These are phyloP conservation scores for Polylopha cassiicola DNA, from an alignment of 2,888 invertebrate genomes.

Conservation along the genomic window DNA sequence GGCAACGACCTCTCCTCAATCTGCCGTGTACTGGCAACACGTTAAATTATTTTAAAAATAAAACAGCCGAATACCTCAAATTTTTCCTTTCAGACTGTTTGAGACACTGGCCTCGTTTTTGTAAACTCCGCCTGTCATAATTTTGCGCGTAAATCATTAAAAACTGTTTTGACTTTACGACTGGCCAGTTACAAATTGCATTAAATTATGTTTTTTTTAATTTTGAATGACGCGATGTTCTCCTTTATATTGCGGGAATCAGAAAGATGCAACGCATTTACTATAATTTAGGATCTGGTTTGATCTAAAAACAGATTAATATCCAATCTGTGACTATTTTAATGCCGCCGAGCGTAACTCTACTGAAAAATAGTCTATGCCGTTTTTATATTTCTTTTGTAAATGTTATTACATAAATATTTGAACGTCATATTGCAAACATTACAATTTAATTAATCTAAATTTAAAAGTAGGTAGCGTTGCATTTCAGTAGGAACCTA, in stretches of 20 bases:
- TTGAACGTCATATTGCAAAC: conserved; percentile 3
- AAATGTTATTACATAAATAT: too few relatives aligned
- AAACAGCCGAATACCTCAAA: conserved; percentile 27
- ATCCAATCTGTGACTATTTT: too few relatives aligned
- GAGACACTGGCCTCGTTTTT: conserved; percentile 18
- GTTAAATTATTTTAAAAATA: conserved; percentile 33
- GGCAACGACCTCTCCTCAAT: conserved; percentile 54
- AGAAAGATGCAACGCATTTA: too few relatives aligned
- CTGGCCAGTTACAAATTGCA: conserved; percentile 12
- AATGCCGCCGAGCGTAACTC: too few relatives aligned
- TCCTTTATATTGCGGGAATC: too few relatives aligned
- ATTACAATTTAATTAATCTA: conserved; percentile 8
- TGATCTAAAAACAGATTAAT: too few relatives aligned
- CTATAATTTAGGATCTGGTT: too few relatives aligned
- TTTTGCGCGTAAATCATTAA: conserved; percentile 15
- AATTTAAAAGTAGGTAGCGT: too few relatives aligned
- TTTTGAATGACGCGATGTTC: not conserved
- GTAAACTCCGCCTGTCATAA: conserved; percentile 12
- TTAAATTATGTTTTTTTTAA: conserved; percentile 6
- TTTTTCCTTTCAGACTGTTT: conserved; percentile 25
- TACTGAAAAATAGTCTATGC: too few relatives aligned
- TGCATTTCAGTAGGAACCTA: too few relatives aligned
- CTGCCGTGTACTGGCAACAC: conserved; percentile 24
- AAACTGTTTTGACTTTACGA: conserved; percentile 13
- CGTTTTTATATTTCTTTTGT: too few relatives aligned